Base-by-base conservation (phyloP, 2,888 invertebrate genomes). In the Epistrophe eligans region DNA sequence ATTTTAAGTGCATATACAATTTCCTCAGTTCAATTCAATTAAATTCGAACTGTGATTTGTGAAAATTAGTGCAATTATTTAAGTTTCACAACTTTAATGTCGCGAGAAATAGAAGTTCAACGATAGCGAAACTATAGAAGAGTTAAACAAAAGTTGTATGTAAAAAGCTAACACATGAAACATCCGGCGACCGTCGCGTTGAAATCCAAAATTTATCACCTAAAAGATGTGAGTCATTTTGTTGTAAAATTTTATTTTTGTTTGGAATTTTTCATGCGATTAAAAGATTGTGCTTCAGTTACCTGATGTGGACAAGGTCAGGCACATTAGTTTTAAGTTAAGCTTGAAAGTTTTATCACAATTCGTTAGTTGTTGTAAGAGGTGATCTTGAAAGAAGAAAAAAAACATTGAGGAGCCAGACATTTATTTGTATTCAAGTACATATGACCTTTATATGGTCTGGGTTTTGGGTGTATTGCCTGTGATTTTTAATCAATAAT, bases 111-210 rank as follows among this genome's bases (percentile, higher is more conserved):
- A 38, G 5, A 35, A 48, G 11, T 35, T 50, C 13, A 35, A 66
- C 13, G 1, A 35, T 24, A 24, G 24, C 24, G 3, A 48, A 9
- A 48, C 32, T 50, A 19, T 35, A 0, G n/a, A 35, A 52, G n/a
- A 70, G 40, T 24, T 24, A 70, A 55, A 40, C 28, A 19, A 15
- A 13, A 32, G 45, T 17, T 11, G 0, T 2, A 15, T 13, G 6
- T n/a, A n/a, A 1, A n/a, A 10, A 40, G 24, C 50, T 70, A 52
- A 60, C 79, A 79, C 40, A 83, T 87, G 87, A 83, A 73, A 79
- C 48, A 72, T 76, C 76, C 79, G 66, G 74, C 24, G 24, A 24
- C 24, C 2, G 24, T n/a, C 7, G 9, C 24, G 5, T 55, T 32
- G 11, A 50, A 35, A 19, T 70, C 38, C 24, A 40, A 40, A 62